Evolutionary conservation across 2,888 invertebrate species (phyloP).

Genomic region (Diogma glabrata): DNA sequence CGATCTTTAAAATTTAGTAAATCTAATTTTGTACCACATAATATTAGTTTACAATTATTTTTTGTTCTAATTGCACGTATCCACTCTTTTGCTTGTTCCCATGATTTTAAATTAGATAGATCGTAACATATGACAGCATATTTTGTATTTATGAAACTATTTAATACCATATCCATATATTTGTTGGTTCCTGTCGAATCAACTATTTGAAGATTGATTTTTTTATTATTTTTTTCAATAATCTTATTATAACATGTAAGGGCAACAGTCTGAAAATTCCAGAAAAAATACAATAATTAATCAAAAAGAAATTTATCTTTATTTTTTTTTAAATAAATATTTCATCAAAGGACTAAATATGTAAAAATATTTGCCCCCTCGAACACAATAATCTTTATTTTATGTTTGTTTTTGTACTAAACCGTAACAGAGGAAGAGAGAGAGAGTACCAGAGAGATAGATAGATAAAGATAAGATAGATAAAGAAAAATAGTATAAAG

Average conservation of each 20-base stretch:
- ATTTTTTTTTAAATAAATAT: not conserved
- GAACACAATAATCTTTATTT: too few species aligned
- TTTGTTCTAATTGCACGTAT: not conserved
- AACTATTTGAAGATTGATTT: not conserved
- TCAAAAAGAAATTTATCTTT: not conserved
- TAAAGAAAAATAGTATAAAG: too few species aligned
- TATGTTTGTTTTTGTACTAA: too few species aligned
- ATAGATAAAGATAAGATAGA: too few species aligned
- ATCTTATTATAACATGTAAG: not conserved
- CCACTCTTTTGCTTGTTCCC: conserved; percentile 3
- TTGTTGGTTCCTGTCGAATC: conserved; percentile 4
- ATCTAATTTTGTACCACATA: conserved; percentile 5
- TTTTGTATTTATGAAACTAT: not conserved
- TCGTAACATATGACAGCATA: not conserved
- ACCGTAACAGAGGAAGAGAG: too few species aligned
- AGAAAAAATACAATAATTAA: not conserved
- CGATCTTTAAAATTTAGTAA: not conserved
- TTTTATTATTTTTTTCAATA: not conserved
- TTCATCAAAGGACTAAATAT: too few species aligned
- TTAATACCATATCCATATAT: conserved; percentile 3
- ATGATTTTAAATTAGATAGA: not conserved
- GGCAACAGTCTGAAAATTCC: conserved; percentile 5
- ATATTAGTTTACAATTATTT: not conserved
- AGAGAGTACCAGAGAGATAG: too few species aligned
- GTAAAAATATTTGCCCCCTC: too few species aligned